A percentile compares a stretch with the other conserved stretches of the same genome.
These are phyloP conservation scores for Galaxea fascicularis DNA, from an alignment of 92 coral and sea anemone genomes.

Conservation along the genomic window DNA sequence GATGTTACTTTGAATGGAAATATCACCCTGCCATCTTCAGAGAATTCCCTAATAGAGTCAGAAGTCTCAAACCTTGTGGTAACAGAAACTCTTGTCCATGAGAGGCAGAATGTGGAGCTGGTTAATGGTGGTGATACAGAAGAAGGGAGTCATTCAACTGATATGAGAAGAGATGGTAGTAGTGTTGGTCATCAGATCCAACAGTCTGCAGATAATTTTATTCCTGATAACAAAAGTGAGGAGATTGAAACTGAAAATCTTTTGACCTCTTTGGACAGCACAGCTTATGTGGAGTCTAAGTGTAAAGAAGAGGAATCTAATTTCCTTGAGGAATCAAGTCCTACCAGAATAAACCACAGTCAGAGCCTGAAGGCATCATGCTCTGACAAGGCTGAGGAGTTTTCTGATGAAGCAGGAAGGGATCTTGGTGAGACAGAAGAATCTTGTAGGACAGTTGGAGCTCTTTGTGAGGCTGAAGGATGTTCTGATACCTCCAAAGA, in stretches of 20 bases:
- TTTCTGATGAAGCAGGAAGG: not conserved
- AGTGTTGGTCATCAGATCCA: not conserved
- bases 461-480: not conserved
- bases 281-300: not conserved
- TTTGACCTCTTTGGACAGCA: not conserved
- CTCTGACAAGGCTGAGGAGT: not conserved
- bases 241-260: not conserved
- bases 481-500: not conserved
- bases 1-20: not conserved
- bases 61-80: not conserved
- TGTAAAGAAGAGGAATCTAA: not conserved
- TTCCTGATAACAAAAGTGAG: not conserved
- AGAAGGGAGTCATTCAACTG: not conserved
- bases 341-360: not conserved
- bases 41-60: not conserved
- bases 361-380: not conserved
- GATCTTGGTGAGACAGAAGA: not conserved
- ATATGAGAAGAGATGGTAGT: not conserved
- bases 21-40: slow-evolving; percentile 1
- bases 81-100: not conserved
- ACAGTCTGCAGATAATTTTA: not conserved
- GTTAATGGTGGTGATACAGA: not conserved
- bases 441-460: not conserved
- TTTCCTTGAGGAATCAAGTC: not conserved
- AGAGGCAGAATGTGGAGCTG: not conserved